phyloP scores from a whole-genome alignment of 2,797 vertebrate species.

The Sorex maritimensis region DNA sequence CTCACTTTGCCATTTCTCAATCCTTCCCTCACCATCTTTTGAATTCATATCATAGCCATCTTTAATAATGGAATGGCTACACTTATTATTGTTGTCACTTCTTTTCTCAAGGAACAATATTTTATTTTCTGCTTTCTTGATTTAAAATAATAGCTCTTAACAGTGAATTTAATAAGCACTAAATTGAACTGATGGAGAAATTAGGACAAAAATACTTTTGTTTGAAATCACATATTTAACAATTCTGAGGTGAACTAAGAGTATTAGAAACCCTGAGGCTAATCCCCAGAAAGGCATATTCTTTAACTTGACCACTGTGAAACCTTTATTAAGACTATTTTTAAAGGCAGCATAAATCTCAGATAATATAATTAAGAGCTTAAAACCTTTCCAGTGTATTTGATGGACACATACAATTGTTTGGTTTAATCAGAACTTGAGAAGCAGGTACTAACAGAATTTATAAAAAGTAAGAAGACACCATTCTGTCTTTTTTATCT shows the following conservation, averaged over 20 bases:
- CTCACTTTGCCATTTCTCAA: background rate
- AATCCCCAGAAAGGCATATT: slow-evolving; percentile 79
- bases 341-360: slow-evolving; percentile 78
- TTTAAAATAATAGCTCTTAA: slow-evolving; percentile 45
- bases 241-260: slow-evolving; percentile 72
- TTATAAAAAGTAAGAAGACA: background rate
- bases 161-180: background rate
- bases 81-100: background rate
- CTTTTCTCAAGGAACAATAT: slow-evolving; percentile 39
- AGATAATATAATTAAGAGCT: slow-evolving; percentile 70
- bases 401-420: slow-evolving; percentile 33
- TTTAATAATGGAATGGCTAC: background rate
- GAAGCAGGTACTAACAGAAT: background rate
- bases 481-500: background rate
- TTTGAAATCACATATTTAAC: slow-evolving; percentile 78
- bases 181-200: slow-evolving; percentile 60
- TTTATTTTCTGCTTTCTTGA: background rate
- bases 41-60: background rate
- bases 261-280: slow-evolving; percentile 44
- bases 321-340: slow-evolving; percentile 63
- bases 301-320: slow-evolving; percentile 73
- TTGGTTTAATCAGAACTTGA: slow-evolving; percentile 36
- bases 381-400: slow-evolving; percentile 65
- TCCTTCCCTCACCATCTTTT: background rate
- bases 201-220: slow-evolving; percentile 75